Evolutionary conservation across 2,113 vertebrate genomes (phyloP).

Genomic region (Grallaria varia): DNA sequence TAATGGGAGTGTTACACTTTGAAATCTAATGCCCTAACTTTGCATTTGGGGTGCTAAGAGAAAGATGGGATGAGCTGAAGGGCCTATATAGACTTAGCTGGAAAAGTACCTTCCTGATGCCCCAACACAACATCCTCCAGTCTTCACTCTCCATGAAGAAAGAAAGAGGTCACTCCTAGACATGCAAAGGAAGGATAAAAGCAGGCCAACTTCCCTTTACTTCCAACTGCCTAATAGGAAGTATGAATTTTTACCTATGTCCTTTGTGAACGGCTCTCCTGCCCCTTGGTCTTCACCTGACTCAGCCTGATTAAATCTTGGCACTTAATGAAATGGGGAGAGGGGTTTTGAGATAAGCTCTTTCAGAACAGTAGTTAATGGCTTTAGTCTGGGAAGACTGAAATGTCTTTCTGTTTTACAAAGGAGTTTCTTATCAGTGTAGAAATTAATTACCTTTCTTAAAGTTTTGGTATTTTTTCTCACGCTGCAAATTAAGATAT

Average conservation of each 20-base stretch:
- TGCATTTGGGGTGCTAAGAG: neutral
- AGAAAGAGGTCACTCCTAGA: neutral
- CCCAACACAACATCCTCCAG: neutral
- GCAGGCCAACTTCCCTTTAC: neutral
- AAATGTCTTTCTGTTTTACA: neutral
- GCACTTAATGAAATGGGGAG: neutral
- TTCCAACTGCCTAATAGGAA: neutral
- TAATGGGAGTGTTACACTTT: neutral
- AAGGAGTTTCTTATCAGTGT: constrained; percentile 33
- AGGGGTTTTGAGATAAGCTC: neutral
- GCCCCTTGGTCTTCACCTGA: neutral
- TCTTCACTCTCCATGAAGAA: neutral
- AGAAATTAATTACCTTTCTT: constrained; percentile 46
- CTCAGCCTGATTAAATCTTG: constrained; percentile 4
- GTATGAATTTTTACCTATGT: neutral
- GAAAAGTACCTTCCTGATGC: neutral
- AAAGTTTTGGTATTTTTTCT: constrained; percentile 42
- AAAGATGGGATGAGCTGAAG: neutral
- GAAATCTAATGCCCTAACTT: neutral
- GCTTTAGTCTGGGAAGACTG: neutral
- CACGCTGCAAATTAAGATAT: constrained; percentile 26
- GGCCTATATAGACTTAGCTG: neutral
- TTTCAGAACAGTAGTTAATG: neutral
- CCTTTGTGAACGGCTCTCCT: neutral
- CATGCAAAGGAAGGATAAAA: neutral